Percentiles rank a stretch among this genome's conserved stretches.
Evolutionary conservation across 2,888 invertebrate genomes (phyloP).

Genomic region (Venusia cambrica): DNA sequence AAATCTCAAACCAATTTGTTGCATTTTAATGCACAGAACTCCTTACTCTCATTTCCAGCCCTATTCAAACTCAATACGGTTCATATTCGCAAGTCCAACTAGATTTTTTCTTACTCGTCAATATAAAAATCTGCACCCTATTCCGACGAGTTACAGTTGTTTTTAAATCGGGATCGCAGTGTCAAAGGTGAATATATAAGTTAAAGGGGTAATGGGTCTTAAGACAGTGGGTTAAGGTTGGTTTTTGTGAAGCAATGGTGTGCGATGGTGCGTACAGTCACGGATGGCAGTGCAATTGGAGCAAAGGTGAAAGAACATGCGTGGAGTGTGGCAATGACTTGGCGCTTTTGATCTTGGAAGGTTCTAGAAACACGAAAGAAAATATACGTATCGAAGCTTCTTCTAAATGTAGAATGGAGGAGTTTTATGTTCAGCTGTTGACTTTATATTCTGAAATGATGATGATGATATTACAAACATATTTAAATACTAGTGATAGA

Average conservation of each 20-base stretch:
- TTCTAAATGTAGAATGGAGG: too few species aligned
- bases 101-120: too few species aligned
- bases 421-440: too few species aligned
- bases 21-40: constrained; percentile 34
- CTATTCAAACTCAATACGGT: constrained; percentile 13
- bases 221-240: constrained; percentile 15
- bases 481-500: too few species aligned
- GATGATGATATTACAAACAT: too few species aligned
- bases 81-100: too few species aligned
- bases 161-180: too few species aligned
- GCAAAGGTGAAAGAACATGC: constrained; percentile 76
- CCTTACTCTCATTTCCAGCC: constrained; percentile 12
- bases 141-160: constrained; percentile 5
- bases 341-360: constrained; percentile 7
- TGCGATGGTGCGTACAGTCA: constrained; percentile 58
- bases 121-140: constrained; percentile 2
- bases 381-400: too few species aligned
- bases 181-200: constrained; percentile 14
- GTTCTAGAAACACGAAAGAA: constrained; percentile 3
- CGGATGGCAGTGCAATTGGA: constrained; percentile 67
- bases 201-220: constrained; percentile 1
- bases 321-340: constrained; percentile 23
- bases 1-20: constrained; percentile 33
- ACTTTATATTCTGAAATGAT: too few species aligned
- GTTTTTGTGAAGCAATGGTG: constrained; percentile 5